Percentiles rank a stretch among this genome's conserved stretches.
These are phyloP conservation scores for Quadroppia sp. DNA, from an alignment of 2,888 invertebrate species.

Conservation along the genomic window DNA sequence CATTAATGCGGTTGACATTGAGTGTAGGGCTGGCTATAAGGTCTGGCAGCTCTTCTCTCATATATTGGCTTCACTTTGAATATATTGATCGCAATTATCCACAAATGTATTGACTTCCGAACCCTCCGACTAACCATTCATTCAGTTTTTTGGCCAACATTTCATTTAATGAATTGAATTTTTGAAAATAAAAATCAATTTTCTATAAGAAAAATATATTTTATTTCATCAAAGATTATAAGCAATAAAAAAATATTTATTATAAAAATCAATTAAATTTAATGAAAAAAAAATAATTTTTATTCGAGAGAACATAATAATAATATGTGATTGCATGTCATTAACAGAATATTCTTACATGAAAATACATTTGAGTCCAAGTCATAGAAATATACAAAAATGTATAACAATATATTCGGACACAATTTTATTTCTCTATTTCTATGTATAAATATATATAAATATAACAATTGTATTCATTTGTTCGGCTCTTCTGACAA, in stretches of 20 bases:
- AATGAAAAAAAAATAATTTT: no score
- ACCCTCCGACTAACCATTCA: background rate
- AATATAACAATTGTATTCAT: background rate
- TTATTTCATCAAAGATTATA: background rate
- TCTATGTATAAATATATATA: no score
- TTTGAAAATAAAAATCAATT: background rate
- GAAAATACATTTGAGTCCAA: no score
- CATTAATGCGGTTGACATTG: background rate
- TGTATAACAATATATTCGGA: background rate
- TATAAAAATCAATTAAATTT: no score
- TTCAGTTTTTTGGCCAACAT: background rate
- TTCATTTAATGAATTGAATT: background rate
- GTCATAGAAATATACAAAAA: constrained; percentile 2
- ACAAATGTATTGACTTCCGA: background rate
- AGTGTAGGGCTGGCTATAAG: background rate
- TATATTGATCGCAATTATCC: background rate
- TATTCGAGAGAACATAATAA: no score
- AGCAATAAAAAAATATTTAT: background rate
- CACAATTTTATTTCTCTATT: background rate
- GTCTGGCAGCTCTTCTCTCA: background rate
- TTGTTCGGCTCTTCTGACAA: constrained; percentile 22
- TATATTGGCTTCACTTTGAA: no score
- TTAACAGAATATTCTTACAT: no score
- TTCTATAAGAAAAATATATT: no score
- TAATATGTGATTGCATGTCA: no score